Evolutionary conservation across 2,113 vertebrate genomes (phyloP).

Genomic region (Bothrops jararaca): DNA sequence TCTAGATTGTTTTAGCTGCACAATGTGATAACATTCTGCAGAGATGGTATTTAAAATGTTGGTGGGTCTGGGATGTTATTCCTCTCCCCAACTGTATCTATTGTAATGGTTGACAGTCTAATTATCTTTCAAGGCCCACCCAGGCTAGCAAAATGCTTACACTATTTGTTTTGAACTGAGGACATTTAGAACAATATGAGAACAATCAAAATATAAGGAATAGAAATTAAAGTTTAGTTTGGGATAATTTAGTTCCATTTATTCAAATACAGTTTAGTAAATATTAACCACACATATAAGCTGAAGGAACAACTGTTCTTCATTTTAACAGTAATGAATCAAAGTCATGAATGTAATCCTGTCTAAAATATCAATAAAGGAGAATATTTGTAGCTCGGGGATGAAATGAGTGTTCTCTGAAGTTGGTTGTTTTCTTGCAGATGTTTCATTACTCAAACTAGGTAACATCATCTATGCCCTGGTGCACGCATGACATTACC

Average conservation of each 20-base stretch:
- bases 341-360: constrained; percentile 25
- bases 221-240: constrained; percentile 48
- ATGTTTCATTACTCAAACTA: not conserved
- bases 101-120: constrained; percentile 43
- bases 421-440: not conserved
- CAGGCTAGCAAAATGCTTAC: constrained; percentile 32
- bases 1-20: not conserved
- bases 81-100: constrained; percentile 40
- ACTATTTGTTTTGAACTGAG: constrained; percentile 43
- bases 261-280: constrained; percentile 52
- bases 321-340: constrained; percentile 44
- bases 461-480: not conserved
- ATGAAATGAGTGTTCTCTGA: not conserved
- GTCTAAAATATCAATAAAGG: not conserved
- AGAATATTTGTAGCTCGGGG: not conserved
- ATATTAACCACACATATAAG: constrained; percentile 47
- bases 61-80: constrained; percentile 37
- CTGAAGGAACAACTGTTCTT: constrained; percentile 18
- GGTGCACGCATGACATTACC: not conserved
- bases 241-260: constrained; percentile 52
- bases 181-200: constrained; percentile 54
- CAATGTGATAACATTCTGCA: constrained; percentile 41
- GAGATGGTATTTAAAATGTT: constrained; percentile 41
- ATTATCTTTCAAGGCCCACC: constrained; percentile 63
- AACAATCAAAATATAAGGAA: constrained; percentile 46